These are phyloP conservation scores for Percopsis transmontana DNA, from an alignment of 2,113 vertebrate genomes.

Conservation along the genomic window DNA sequence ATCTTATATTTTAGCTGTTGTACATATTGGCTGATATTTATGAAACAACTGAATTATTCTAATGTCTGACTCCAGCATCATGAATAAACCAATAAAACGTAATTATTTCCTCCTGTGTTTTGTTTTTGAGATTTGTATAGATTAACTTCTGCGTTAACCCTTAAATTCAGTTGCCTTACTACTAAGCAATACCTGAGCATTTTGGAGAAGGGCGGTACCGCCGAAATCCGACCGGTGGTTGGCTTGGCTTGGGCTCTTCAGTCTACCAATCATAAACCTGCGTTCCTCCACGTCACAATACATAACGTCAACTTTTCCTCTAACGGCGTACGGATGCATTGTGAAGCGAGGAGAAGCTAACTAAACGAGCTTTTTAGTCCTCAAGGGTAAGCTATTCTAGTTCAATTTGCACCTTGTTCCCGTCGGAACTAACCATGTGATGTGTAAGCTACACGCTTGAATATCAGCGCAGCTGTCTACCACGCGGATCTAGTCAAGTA, in stretches of 20 bases:
- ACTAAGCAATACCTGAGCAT: too few species aligned
- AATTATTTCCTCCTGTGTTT: constrained; percentile 8
- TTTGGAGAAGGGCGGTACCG: too few species aligned
- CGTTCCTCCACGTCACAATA: neutral
- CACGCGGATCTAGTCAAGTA: too few species aligned
- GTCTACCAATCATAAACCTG: neutral
- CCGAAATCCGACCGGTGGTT: too few species aligned
- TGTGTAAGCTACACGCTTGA: too few species aligned
- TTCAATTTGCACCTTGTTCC: too few species aligned
- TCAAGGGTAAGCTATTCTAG: too few species aligned
- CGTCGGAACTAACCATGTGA: too few species aligned
- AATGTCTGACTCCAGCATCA: constrained; percentile 24
- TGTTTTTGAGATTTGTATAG: neutral
- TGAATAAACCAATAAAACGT: constrained; percentile 53
- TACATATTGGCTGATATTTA: constrained; percentile 43
- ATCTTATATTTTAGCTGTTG: constrained; percentile 49
- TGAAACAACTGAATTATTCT: constrained; percentile 1
- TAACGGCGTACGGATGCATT: neutral
- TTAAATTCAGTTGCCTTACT: too few species aligned
- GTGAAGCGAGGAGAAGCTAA: too few species aligned
- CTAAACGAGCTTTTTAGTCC: too few species aligned
- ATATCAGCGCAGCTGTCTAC: too few species aligned
- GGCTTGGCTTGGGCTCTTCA: neutral
- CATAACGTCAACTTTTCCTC: neutral
- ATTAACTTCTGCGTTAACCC: neutral